These are phyloP conservation scores for Drosophila nigricruria DNA, from an alignment of 2,888 invertebrate species.

Conservation along the genomic window DNA sequence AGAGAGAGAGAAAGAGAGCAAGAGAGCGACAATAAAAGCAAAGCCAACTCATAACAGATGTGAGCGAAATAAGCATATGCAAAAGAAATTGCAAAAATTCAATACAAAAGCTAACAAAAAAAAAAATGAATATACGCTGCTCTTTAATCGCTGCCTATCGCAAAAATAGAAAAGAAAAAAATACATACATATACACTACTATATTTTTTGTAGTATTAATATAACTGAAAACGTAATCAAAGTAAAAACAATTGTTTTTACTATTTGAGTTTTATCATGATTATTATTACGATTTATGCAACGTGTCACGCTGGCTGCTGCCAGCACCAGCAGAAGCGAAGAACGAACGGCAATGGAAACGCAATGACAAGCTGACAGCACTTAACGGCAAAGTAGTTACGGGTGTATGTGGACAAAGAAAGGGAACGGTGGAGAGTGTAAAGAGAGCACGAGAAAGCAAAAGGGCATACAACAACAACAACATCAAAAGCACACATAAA, in stretches of 20 bases:
- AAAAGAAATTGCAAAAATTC: slow-evolving; percentile 63
- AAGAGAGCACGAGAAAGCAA: slow-evolving; percentile 40
- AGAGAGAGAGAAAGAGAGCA: slow-evolving; percentile 8
- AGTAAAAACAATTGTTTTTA: slow-evolving; percentile 30
- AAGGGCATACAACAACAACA: slow-evolving; percentile 47
- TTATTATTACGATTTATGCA: slow-evolving; percentile 77
- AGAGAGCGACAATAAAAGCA: slow-evolving; percentile 32
- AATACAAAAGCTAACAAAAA: slow-evolving; percentile 37
- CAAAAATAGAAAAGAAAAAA: slow-evolving; percentile 23
- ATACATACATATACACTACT: slow-evolving; percentile 27
- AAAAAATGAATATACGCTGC: slow-evolving; percentile 18
- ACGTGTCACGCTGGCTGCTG: slow-evolving; percentile 76
- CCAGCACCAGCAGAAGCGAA: slow-evolving; percentile 32
- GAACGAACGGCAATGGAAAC: slow-evolving; percentile 62
- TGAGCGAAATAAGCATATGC: slow-evolving; percentile 54
- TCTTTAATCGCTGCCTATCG: slow-evolving; percentile 30
- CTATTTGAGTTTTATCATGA: slow-evolving; percentile 59
- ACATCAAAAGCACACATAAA: slow-evolving; percentile 26
- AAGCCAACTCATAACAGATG: slow-evolving; percentile 30
- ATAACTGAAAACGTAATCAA: slow-evolving; percentile 57
- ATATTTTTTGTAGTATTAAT: slow-evolving; percentile 14
- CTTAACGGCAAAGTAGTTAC: slow-evolving; percentile 72
- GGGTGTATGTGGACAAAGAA: slow-evolving; percentile 29
- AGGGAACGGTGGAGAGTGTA: slow-evolving; percentile 15
- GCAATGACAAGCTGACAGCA: slow-evolving; percentile 72